Conservation (phyloP, 2,797 vertebrate genomes). For the Poecilia gillii region DNA sequence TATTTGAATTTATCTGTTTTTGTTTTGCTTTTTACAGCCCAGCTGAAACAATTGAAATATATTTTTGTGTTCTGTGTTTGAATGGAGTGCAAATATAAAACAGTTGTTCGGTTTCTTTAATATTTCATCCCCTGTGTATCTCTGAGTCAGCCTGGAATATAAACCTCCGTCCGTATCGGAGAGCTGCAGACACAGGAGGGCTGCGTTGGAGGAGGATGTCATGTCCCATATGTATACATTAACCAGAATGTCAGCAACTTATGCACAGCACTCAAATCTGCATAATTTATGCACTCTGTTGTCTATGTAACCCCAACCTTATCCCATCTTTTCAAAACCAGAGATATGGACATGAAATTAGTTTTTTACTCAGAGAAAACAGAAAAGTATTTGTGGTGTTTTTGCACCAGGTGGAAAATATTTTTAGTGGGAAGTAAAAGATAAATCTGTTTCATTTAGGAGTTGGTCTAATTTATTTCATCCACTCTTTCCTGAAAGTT, state of each 20-base stretch:
- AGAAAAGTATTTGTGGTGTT: not conserved
- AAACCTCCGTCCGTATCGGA: slow-evolving; percentile 16
- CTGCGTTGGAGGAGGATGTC: slow-evolving; percentile 28
- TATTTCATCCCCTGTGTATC: not conserved
- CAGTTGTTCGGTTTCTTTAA: not conserved
- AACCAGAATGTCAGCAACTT: slow-evolving; percentile 20
- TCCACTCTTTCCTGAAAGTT: not conserved
- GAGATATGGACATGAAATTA: not conserved
- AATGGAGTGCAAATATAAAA: not conserved
- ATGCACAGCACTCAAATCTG: slow-evolving; percentile 25
- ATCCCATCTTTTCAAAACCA: not conserved
- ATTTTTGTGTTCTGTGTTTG: not conserved
- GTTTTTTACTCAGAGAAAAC: not conserved
- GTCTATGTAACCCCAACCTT: not conserved
- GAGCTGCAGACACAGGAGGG: slow-evolving; percentile 5
- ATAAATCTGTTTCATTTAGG: not conserved
- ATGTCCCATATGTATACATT: slow-evolving; percentile 23
- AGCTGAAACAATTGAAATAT: not conserved
- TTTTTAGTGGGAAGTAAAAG: not conserved
- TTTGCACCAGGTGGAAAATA: not conserved
- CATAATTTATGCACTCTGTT: slow-evolving; percentile 46
- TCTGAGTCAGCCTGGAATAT: not conserved
- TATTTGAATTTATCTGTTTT: too few species aligned
- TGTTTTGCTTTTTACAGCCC: too few species aligned
- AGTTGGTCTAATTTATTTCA: not conserved